Conservation (phyloP, 2,888 invertebrate genomes). For the Hirtodrosophila cameraria region DNA sequence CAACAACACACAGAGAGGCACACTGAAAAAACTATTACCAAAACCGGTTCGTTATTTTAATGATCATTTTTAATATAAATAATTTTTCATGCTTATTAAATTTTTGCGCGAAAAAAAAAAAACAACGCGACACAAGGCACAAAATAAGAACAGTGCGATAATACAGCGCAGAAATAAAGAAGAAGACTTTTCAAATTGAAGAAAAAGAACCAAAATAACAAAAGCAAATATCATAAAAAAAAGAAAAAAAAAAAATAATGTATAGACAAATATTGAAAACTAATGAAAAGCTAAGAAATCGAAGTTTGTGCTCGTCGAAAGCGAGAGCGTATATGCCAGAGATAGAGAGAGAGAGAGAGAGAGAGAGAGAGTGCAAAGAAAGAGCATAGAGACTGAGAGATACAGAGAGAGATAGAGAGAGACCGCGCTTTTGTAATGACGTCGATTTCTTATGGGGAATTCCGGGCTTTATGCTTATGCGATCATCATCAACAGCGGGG, state of each 20-base stretch:
- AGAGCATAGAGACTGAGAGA: constrained; percentile 8
- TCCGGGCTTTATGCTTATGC: constrained; percentile 77
- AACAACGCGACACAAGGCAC: constrained; percentile 14
- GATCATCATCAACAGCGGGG: constrained; percentile 61
- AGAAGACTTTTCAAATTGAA: too few species aligned
- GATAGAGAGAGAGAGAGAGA: constrained; percentile 2
- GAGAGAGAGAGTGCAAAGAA: not conserved
- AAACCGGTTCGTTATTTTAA: constrained; percentile 63
- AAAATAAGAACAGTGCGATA: constrained; percentile 54
- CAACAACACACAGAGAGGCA: constrained; percentile 25
- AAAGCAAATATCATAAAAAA: constrained; percentile 30
- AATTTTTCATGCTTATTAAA: constrained; percentile 39
- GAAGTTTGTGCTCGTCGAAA: constrained; percentile 59
- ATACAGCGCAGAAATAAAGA: constrained; percentile 25
- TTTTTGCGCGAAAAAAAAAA: constrained; percentile 35
- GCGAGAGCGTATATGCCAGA: constrained; percentile 57
- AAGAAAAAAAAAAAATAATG: constrained; percentile 11
- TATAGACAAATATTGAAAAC: constrained; percentile 41
- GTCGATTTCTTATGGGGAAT: constrained; percentile 71
- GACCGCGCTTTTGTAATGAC: constrained; percentile 62
- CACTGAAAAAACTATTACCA: constrained; percentile 34
- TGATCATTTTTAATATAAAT: constrained; percentile 37
- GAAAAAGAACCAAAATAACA: constrained; percentile 22
- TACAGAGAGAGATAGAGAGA: constrained; percentile 8
- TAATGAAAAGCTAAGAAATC: constrained; percentile 53